These are phyloP conservation scores for Lophius americanus DNA, from an alignment of 2,797 vertebrate species.

Conservation along the genomic window DNA sequence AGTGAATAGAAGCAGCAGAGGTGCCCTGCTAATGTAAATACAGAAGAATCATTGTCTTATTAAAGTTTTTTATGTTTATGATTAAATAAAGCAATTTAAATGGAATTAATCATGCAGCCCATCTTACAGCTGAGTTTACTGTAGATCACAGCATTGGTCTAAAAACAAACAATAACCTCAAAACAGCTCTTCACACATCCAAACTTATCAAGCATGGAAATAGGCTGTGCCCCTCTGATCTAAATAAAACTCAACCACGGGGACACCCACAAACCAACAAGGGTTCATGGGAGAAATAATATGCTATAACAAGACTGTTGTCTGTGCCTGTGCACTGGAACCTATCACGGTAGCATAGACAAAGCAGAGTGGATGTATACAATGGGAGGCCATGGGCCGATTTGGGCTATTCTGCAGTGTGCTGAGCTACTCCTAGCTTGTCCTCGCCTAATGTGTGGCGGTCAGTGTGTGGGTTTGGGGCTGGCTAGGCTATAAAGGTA, in stretches of 20 bases:
- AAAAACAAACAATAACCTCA: not conserved
- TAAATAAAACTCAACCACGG: conserved; percentile 58
- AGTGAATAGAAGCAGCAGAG: too few relatives aligned
- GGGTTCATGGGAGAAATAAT: conserved; percentile 76
- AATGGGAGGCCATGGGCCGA: conserved; percentile 73
- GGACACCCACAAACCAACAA: conserved; percentile 58
- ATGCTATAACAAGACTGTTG: conserved; percentile 71
- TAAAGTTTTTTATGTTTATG: not conserved
- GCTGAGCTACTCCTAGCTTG: conserved; percentile 39
- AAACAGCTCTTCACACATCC: conserved; percentile 23
- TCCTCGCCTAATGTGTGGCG: conserved; percentile 55
- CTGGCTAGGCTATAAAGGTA: conserved; percentile 58
- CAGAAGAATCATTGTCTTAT: not conserved
- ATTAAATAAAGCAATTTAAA: conserved; percentile 3
- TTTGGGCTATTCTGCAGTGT: conserved; percentile 52
- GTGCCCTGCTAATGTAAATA: not conserved
- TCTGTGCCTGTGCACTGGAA: conserved; percentile 76
- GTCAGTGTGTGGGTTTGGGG: conserved; percentile 58
- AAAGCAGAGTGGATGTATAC: conserved; percentile 79
- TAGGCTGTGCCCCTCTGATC: conserved; percentile 43
- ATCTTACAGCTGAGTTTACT: not conserved
- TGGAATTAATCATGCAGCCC: not conserved
- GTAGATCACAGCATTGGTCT: not conserved
- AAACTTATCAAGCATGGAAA: conserved; percentile 45
- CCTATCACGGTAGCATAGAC: conserved; percentile 73